Evolutionary conservation across 2,888 invertebrate species (phyloP), one percentile per base, ranked within the genome.

Genomic region (Drosophila testacea): DNA sequence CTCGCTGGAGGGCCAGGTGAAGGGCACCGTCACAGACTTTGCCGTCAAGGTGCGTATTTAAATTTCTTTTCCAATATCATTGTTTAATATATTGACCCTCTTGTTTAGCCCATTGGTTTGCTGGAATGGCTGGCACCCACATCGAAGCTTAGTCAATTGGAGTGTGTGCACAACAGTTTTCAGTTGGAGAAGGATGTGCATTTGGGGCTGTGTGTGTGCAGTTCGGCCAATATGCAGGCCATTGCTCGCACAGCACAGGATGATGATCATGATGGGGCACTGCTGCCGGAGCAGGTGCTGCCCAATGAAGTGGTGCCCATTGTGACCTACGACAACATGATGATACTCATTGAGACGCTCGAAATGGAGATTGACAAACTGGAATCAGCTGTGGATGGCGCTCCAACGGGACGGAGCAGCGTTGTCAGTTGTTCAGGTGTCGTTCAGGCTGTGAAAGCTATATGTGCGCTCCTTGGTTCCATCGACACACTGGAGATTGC

Each of bases 101-200:
- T 11, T 39, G 22, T 16, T 5, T 47, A 89, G 93, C 94, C 91
- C 92, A 95, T 93, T 93, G 98, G 98, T 16, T 94, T 97, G 65
- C 95, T 96, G 57, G 98, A 98, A 93, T 99, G 98, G 93, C 93
- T 99, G 38, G 95, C 96, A 0, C 95, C 96, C 11, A 96, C 97
- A 57, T 96, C 97, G 38, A 94, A 95, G 10, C 94, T 99, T 36
- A 96, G 96, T 70, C 97, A 98, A 91, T 97, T 98, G 92, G 97
- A 98, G 91, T 98, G 98, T 91, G 96, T 98, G 61, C 97, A 98
- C 87, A 96, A 96, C 86, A 98, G 98, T 91, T 96, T 98, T 65
- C 98, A 98, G 90, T 93, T 98, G 88, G 98, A 98, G 91, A 95
- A 96, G 90, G 98, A 98, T 92, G 96, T 98, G 2, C 93, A 94